phyloP scores from a whole-genome alignment of 2,888 invertebrate genomes.

The Crocallis elinguaria region DNA sequence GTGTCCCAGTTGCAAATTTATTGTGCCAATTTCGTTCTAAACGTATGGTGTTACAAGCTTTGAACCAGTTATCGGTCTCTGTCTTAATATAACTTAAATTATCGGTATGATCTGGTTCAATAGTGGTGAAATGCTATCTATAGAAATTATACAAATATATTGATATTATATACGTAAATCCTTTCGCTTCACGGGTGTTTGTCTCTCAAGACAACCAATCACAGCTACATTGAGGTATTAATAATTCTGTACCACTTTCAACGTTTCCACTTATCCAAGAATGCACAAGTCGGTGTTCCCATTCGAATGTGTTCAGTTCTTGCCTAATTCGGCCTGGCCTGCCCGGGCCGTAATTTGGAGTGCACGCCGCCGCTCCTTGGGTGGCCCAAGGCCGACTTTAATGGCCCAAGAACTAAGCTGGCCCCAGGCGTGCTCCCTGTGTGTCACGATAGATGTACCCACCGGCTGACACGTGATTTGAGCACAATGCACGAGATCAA shows the following conservation, averaged over 20 bases:
- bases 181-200: too few relatives aligned
- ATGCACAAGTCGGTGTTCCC: conserved; percentile 16
- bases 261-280: conserved; percentile 14
- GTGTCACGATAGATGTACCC: conserved; percentile 16
- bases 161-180: too few relatives aligned
- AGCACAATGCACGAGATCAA: conserved; percentile 7
- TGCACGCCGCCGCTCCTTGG: conserved; percentile 23
- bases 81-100: too few relatives aligned
- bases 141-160: too few relatives aligned
- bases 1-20: too few relatives aligned
- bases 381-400: conserved; percentile 20
- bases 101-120: too few relatives aligned
- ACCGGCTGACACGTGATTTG: not conserved
- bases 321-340: conserved; percentile 16
- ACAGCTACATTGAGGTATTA: not conserved
- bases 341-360: conserved; percentile 16
- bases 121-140: too few relatives aligned
- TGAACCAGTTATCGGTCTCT: too few relatives aligned
- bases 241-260: conserved; percentile 4
- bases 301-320: conserved; percentile 12
- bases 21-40: too few relatives aligned
- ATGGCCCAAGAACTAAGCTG: not conserved
- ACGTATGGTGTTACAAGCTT: too few relatives aligned
- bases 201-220: not conserved
- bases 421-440: conserved; percentile 16